Evolutionary conservation across 92 coral and sea anemone species (phyloP), one percentile per base, ranked within the genome.

Genomic region (Porites divaricata): DNA sequence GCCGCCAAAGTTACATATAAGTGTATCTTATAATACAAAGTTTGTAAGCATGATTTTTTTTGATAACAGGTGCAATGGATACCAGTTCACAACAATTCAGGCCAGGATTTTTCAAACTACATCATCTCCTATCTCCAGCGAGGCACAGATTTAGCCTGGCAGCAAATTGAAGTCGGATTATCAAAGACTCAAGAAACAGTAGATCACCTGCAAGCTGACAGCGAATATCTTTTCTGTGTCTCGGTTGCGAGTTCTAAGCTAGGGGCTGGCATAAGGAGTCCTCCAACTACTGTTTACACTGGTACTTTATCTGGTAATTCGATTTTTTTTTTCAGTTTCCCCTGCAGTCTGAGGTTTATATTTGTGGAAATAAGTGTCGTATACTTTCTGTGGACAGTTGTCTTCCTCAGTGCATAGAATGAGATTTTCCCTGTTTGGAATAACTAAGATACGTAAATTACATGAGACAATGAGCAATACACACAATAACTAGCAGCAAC

Each of bases 181-280:
- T 61, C 81, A 23, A 53, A 25, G 54, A 76, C 70, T 8, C 69
- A 76, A 66, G 62, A 74, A 22, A 54, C 20, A 20, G 24, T 74
- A 41, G 50, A 17, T 8, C 48, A 25, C 16, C 58, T 74, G 48
- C 45, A 52, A 74, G 62, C 78, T 26, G 78, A 53, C 78, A 52
- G 78, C 6, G 64, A 74, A 14, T 74, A 74, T 54, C 48, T 74
- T 24, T 74, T 74, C 64, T 74, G 78, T 12, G 58, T 74, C 63
- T 74, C 78, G 1, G 78, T 74, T 22, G 78, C 78, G 49, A 54
- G 78, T 54, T 13, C 16, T 26, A 23, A 4, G 19, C 49, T n/a
- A 74, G 65, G 78, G 41, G 52, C 4, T 13, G 78, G 78, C 63
- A 74, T 74, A 11, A 53, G 78, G 52, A 74, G 78, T 48, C 78